These are phyloP conservation scores for Centropus bengalensis DNA, from an alignment of 2,113 vertebrate genomes.

Conservation along the genomic window DNA sequence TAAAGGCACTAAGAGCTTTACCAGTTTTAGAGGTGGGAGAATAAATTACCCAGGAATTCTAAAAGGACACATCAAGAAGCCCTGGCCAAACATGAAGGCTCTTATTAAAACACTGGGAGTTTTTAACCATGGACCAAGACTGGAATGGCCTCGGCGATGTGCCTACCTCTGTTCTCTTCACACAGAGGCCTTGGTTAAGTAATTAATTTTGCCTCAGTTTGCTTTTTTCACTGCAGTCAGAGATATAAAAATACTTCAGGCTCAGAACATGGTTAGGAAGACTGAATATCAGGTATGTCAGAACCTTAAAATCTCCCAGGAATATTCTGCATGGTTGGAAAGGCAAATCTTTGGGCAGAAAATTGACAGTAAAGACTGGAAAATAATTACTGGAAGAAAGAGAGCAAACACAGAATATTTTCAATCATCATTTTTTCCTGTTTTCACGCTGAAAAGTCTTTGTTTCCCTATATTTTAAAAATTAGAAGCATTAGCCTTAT, in stretches of 20 bases:
- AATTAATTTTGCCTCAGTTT: neutral
- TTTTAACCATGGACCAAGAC: neutral
- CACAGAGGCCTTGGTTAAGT: neutral
- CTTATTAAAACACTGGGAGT: neutral
- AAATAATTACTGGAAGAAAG: neutral
- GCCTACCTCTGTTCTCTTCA: neutral
- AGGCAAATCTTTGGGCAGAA: neutral
- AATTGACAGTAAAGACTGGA: neutral
- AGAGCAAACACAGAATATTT: neutral
- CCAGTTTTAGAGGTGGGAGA: neutral
- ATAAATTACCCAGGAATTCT: slow-evolving; percentile 1
- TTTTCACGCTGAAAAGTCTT: neutral
- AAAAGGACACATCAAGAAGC: neutral
- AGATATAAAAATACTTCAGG: neutral
- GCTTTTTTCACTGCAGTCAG: neutral
- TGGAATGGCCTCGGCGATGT: neutral
- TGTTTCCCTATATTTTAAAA: neutral
- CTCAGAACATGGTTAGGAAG: neutral
- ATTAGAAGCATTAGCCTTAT: neutral
- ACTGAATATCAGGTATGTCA: neutral
- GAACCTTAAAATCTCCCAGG: neutral
- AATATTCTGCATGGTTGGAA: neutral
- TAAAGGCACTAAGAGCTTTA: neutral
- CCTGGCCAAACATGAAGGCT: neutral
- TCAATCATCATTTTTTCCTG: neutral